Conservation (phyloP, 2,113 vertebrate species). For the Erpornis zantholeuca region DNA sequence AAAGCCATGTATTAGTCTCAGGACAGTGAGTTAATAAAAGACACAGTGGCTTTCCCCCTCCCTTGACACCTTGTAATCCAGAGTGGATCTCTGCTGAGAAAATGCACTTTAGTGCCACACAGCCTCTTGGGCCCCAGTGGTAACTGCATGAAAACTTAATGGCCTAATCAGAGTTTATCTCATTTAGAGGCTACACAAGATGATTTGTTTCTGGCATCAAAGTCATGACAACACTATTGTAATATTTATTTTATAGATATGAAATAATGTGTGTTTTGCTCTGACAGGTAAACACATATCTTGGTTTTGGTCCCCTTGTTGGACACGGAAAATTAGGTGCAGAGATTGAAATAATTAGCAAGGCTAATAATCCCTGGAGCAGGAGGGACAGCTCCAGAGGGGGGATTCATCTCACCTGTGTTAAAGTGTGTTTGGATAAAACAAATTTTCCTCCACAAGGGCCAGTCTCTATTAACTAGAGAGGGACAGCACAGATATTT, state of each 20-base stretch:
- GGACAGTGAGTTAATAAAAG: not conserved
- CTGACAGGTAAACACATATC: not conserved
- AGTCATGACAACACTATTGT: not conserved
- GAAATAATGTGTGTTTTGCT: not conserved
- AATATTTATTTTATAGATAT: not conserved
- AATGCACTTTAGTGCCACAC: not conserved
- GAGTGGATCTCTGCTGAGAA: not conserved
- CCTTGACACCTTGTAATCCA: not conserved
- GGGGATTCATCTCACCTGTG: not conserved
- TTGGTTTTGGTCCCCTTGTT: not conserved
- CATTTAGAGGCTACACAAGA: not conserved
- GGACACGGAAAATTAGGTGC: not conserved
- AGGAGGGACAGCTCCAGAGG: not conserved
- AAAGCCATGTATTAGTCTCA: not conserved
- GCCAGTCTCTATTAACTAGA: not conserved
- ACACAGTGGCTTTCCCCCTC: not conserved
- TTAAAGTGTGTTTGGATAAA: not conserved
- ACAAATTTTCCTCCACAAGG: not conserved
- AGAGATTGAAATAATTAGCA: not conserved
- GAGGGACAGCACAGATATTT: not conserved
- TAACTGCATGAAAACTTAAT: not conserved
- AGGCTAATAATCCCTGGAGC: not conserved
- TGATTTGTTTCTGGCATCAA: not conserved
- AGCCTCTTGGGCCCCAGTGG: accelerated
- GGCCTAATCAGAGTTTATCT: not conserved